Conservation (phyloP, 2,797 vertebrate species). For the Tapirus indicus region DNA sequence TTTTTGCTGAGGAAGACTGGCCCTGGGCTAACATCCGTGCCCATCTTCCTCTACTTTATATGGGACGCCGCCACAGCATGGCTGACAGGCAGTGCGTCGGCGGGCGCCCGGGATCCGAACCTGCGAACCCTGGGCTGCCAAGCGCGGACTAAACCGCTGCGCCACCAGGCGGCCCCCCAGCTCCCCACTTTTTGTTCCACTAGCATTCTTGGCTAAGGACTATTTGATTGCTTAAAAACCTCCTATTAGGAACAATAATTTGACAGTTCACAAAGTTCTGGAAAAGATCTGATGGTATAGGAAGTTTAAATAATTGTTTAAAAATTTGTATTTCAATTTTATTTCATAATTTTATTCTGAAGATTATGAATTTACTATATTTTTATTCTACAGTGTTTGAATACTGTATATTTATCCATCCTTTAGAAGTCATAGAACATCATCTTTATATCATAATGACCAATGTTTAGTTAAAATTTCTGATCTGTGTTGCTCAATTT, state of each 20-base stretch:
- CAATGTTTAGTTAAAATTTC: not conserved
- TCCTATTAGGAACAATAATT: not conserved
- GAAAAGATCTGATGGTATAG: not conserved
- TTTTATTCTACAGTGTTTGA: not conserved
- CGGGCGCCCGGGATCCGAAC: too few species aligned
- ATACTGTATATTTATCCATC: not conserved
- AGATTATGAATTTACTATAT: not conserved
- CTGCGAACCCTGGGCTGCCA: too few species aligned
- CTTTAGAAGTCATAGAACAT: not conserved
- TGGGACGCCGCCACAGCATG: too few species aligned
- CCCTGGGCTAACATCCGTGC: too few species aligned
- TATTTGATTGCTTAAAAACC: not conserved
- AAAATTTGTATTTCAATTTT: not conserved
- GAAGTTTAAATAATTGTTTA: slow-evolving; percentile 29
- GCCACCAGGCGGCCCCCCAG: too few species aligned
- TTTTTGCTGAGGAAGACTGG: too few species aligned
- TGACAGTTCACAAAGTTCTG: not conserved
- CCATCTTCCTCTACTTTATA: too few species aligned
- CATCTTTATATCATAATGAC: not conserved
- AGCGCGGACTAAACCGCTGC: too few species aligned
- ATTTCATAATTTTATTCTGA: slow-evolving; percentile 38
- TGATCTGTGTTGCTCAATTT: not conserved
- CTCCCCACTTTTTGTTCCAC: not conserved
- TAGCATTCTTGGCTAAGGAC: slow-evolving; percentile 3
- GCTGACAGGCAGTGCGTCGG: too few species aligned